Evolutionary conservation across 2,888 invertebrate genomes (phyloP).

Genomic region (Strigamia maritima): DNA sequence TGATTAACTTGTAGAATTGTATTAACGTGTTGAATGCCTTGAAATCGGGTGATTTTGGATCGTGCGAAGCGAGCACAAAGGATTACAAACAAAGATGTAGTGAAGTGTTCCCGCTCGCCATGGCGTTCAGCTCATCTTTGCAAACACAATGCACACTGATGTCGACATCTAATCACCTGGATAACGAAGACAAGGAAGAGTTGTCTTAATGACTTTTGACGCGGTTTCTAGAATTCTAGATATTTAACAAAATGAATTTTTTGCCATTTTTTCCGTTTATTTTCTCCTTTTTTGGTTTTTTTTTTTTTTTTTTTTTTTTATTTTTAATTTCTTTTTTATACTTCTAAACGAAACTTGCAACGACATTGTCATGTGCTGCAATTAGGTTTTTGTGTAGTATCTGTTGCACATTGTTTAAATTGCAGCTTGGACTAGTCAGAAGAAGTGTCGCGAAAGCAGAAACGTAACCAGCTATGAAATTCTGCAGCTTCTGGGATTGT

Average conservation of each 20-base stretch:
- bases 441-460: neutral
- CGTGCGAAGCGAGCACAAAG: conserved; percentile 61
- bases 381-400: neutral
- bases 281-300: neutral
- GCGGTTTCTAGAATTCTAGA: neutral
- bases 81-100: conserved; percentile 71
- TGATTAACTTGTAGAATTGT: conserved; percentile 74
- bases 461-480: neutral
- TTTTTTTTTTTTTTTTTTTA: neutral
- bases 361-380: neutral
- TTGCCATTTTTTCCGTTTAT: neutral
- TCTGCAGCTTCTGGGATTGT: neutral
- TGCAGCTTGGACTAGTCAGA: neutral
- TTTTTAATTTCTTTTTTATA: neutral
- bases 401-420: neutral
- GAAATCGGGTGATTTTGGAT: conserved; percentile 74
- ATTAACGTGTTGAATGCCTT: conserved; percentile 74
- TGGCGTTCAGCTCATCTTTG: conserved; percentile 60
- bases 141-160: conserved; percentile 18
- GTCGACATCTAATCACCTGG: conserved; percentile 43
- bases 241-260: neutral
- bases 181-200: conserved; percentile 41
- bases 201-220: conserved; percentile 30
- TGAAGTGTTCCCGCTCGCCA: conserved; percentile 72
- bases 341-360: neutral